These are phyloP conservation scores for Margarornis squamiger DNA, from an alignment of 2,797 vertebrate genomes.

Conservation along the genomic window DNA sequence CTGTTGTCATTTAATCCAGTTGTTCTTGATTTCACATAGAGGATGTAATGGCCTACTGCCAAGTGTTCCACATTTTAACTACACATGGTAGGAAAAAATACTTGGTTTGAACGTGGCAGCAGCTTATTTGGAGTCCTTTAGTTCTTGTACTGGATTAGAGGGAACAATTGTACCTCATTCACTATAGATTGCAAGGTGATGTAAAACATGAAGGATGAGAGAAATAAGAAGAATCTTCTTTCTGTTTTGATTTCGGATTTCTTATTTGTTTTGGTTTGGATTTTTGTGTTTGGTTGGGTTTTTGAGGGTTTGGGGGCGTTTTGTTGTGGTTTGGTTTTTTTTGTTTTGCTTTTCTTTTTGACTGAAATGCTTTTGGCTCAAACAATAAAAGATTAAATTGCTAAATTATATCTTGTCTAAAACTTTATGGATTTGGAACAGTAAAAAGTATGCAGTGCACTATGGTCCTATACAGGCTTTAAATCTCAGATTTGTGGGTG, in stretches of 20 bases:
- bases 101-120: not conserved
- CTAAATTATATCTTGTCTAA: not conserved
- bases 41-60: not conserved
- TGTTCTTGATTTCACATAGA: not conserved
- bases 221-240: not conserved
- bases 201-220: not conserved
- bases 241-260: not conserved
- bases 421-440: not conserved
- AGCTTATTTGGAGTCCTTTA: not conserved
- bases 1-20: not conserved
- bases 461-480: not conserved
- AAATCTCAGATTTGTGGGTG: not conserved
- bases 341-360: not conserved
- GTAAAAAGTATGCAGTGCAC: not conserved
- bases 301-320: not conserved
- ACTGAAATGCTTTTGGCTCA: not conserved
- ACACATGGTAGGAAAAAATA: not conserved
- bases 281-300: not conserved
- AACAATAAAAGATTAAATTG: not conserved
- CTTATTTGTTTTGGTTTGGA: not conserved
- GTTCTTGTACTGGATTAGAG: not conserved
- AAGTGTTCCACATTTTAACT: not conserved
- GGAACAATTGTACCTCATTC: not conserved
- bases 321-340: not conserved
- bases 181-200: not conserved